These are phyloP conservation scores for Habroteleia sp. DNA, from an alignment of 2,888 invertebrate genomes.

Conservation along the genomic window DNA sequence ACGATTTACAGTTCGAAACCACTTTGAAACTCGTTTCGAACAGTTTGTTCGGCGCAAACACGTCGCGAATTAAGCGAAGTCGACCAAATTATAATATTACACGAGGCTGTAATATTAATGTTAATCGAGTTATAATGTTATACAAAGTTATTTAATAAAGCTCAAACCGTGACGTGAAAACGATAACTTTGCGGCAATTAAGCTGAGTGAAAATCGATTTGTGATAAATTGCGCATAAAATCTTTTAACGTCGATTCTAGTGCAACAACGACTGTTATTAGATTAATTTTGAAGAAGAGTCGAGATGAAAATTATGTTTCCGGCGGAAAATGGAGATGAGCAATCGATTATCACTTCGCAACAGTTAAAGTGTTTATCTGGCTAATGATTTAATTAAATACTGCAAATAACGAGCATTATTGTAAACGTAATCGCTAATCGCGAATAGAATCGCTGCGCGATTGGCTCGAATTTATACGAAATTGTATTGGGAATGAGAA, in stretches of 20 bases:
- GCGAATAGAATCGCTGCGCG: neutral
- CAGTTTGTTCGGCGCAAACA: neutral
- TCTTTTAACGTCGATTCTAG: slow-evolving; percentile 39
- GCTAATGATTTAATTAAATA: neutral
- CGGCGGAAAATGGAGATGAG: slow-evolving; percentile 1
- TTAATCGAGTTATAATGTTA: slow-evolving; percentile 52
- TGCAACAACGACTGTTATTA: slow-evolving; percentile 41
- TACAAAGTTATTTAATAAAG: slow-evolving; percentile 59
- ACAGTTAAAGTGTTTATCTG: neutral
- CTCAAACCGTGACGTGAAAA: slow-evolving; percentile 58
- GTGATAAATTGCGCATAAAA: slow-evolving; percentile 60
- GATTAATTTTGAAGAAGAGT: slow-evolving; percentile 38
- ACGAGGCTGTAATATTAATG: slow-evolving; percentile 43
- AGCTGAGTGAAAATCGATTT: slow-evolving; percentile 57
- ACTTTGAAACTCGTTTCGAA: too few species aligned
- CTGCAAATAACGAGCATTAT: slow-evolving; percentile 1
- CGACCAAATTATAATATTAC: slow-evolving; percentile 36
- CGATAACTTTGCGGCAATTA: slow-evolving; percentile 58
- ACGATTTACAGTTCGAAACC: slow-evolving; percentile 3
- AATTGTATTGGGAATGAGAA: slow-evolving; percentile 19
- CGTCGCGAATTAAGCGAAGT: slow-evolving; percentile 2
- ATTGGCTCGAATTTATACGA: slow-evolving; percentile 4
- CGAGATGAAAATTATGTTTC: slow-evolving; percentile 18
- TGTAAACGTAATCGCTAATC: neutral
- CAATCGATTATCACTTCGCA: slow-evolving; percentile 3